Evolutionary conservation across 2,888 invertebrate genomes (phyloP), one percentile per base, ranked within the genome.

Genomic region (Chrysopilus asiliformis): DNA sequence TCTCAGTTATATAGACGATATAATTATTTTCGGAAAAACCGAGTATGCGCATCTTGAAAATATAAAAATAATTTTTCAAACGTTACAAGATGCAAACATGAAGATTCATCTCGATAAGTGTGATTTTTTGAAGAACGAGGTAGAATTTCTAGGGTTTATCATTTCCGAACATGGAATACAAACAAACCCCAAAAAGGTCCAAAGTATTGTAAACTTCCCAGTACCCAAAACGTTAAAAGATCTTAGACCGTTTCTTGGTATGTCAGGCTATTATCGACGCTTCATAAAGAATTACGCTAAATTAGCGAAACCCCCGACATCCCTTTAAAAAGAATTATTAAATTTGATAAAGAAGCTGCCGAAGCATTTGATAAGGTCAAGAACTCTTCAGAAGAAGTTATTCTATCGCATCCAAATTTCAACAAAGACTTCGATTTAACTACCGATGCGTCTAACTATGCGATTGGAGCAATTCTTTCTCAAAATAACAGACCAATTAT

Each of bases 331-430:
- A n/a, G n/a, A n/a, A n/a, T n/a, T n/a, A n/a, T n/a, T n/a, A n/a
- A n/a, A n/a, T n/a, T n/a, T n/a, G n/a, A n/a, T n/a, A n/a, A n/a
- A n/a, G n/a, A n/a, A n/a, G n/a, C n/a, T 42, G 16, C 41, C 42
- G 38, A 34, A 40, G 14, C 10, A 35, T 12, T 25, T 44, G 20
- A 32, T 3, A 36, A 38, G 36, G 28, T 44, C 3, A 41, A 36
- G 19, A 41, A 35, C 18, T 36, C 39, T 10, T 38, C 43, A 3
- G 10, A 41, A n/a, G 38, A 40, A 14, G 33, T 26, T n/a, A n/a
- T n/a, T 34, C 18, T 9, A n/a, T n/a, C n/a, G n/a, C 28, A 55
- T 25, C 55, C 55, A 5, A 53, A 57, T 38, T 60, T 56, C 33
- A 38, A 34, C 1, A 45, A 52, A 39, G 39, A 47, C 7, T 58